Base-by-base conservation (phyloP, 1,140 invertebrate species). In the Teleopsis dalmanni region DNA sequence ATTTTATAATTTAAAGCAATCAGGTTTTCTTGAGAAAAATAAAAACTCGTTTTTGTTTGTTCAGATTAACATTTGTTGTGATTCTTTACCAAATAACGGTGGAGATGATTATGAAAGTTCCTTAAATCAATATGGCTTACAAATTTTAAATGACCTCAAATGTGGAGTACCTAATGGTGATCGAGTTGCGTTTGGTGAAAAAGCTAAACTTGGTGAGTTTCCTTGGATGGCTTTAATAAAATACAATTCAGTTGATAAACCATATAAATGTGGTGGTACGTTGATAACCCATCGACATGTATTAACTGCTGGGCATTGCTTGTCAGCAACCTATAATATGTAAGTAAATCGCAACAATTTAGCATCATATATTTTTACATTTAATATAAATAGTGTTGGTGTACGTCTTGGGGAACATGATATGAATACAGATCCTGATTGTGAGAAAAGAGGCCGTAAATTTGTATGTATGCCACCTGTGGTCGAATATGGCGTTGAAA, bases 371-470 rank as follows among this genome's bases (percentile, higher is more conserved):
- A n/a, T n/a, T n/a, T n/a, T n/a, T n/a, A n/a, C n/a, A n/a, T n/a
- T n/a, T n/a, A n/a, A 10, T 25, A 6, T 14, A n/a, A n/a, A n/a
- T n/a, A 78, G 75, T 14, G 53, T 62, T 3, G 66, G 70, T 7
- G 79, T 83, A 0, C 74, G 81, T 2, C 53, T 84, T 7, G 81
- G 82, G 2, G 82, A 84, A 57, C 77, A 83, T 53, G 65, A 83
- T 52, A 75, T 77, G 0, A 57, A 57, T 0, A 74, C 67, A 0
- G 72, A 76, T 1, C 44, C 31, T 4, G 82, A 85, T 52, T 85
- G 82, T 44, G 51, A 74, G 51, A 47, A 48, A 19, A 45, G 50
- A 0, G 55, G 52, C 0, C 34, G 26, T 1, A 38, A 63, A 5
- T 11, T 51, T 51, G 31, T 60, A 4, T 76, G 77, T 51, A 57